Base-by-base conservation (phyloP, 2,888 invertebrate genomes). In the Carcina quercana region DNA sequence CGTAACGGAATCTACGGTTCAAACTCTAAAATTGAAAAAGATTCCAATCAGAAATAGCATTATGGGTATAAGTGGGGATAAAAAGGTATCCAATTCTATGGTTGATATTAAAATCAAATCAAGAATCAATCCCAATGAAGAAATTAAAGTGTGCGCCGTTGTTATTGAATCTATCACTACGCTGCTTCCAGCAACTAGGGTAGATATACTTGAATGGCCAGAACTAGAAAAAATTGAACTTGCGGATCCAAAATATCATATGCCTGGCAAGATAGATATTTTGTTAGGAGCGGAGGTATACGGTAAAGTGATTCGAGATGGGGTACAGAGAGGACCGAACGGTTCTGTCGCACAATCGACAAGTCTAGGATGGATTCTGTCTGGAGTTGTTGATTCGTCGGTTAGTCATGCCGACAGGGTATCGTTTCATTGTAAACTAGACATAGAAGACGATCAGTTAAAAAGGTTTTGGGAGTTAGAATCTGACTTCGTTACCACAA, bases 381-480 rank as follows among this genome's bases (percentile, higher is more conserved):
- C 48, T 5, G 48, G 45, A 8, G 22, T 29, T 13, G 27, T 37
- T 3, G n/a, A 27, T 0, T 12, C 24, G 5, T 5, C 8, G 5
- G n/a, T n/a, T n/a, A n/a, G n/a, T n/a, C n/a, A n/a, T n/a, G n/a
- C n/a, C n/a, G n/a, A n/a, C n/a, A n/a, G n/a, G n/a, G n/a, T n/a
- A n/a, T n/a, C n/a, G n/a, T n/a, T n/a, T n/a, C n/a, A n/a, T n/a
- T n/a, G n/a, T n/a, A n/a, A n/a, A n/a, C 8, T 10, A 2, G n/a
- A 2, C 22, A 22, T n/a, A 10, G 8, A 11, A 2, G 12, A 19
- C 8, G 12, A 35, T 8, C 6, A 28, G 11, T 15, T 47, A 2
- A 41, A 40, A 15, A 32, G 10, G 11, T 48, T 48, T 36, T 51
- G 46, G 48, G 46, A 50, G 14, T 2, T 51, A 4, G 53, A 53